Evolutionary conservation across 2,113 vertebrate genomes (phyloP).

Genomic region (Agelaius tricolor): DNA sequence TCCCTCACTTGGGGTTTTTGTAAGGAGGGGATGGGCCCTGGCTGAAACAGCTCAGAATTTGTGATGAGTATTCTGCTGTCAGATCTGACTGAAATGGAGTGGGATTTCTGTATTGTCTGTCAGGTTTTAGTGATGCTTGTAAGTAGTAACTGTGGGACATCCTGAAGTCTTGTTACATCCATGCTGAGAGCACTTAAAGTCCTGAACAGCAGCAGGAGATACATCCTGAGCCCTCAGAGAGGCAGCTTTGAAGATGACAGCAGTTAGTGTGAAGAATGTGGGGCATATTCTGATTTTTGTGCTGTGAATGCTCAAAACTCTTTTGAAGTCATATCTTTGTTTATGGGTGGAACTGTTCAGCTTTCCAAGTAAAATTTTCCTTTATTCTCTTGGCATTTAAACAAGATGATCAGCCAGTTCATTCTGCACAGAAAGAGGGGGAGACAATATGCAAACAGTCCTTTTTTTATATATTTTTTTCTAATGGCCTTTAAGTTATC

Average conservation of each 20-base stretch:
- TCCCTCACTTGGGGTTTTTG: not conserved
- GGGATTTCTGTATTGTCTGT: not conserved
- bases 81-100: not conserved
- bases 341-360: not conserved
- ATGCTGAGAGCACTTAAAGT: not conserved
- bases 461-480: not conserved
- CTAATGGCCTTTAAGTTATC: not conserved
- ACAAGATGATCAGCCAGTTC: not conserved
- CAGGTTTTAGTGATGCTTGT: not conserved
- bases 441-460: not conserved
- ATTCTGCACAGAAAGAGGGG: not conserved
- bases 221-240: not conserved
- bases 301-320: not conserved
- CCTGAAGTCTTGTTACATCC: not conserved
- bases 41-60: not conserved
- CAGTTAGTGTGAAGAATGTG: not conserved
- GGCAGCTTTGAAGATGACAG: not conserved
- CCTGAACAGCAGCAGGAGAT: not conserved
- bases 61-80: not conserved
- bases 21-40: not conserved
- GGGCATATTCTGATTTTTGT: not conserved
- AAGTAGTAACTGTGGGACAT: not conserved
- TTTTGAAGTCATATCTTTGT: not conserved
- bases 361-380: slow-evolving; percentile 12
- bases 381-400: slow-evolving; percentile 4